Base-by-base conservation (phyloP, 2,888 invertebrate species). In the Torymus texanus region DNA sequence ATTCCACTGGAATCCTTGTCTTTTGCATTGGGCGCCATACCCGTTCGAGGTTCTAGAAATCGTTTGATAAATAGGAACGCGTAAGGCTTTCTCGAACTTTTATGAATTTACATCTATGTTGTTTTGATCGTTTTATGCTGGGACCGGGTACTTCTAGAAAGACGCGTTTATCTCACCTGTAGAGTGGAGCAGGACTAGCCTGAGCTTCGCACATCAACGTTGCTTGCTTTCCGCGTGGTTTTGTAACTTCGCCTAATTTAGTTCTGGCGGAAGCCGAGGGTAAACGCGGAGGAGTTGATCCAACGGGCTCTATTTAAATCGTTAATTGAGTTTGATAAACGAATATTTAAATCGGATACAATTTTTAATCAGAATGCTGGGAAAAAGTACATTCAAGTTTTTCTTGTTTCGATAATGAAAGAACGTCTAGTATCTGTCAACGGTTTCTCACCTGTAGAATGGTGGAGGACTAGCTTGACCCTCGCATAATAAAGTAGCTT, bases 141-240 rank as follows among this genome's bases (percentile, higher is more conserved):
- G 81, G 78, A 81, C 61, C 21, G 71, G 78, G 80, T 75, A 55
- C 18, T 24, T 24, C 3, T 24, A 21, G 13, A 1, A 21, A 61
- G 18, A 41, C 41, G 41, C 41, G 41, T 41, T 11, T 50, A 2
- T 51, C 12, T 50, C 29, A 18, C 29, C 50, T 51, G n/a, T 18
- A n/a, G 12, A 66, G 87, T 59, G 95, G 94, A 76, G 94, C 92
- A 63, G 95, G 95, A 91, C 92, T 94, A 62, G 93, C 94, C 89
- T 95, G 95, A 83, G 94, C 95, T 90, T 94, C 94, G 90, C 95
- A 95, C 82, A 88, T 84, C 76, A 89, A 84, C 63, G 88, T 88
- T 72, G 89, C 82, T 18, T 86, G 77, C 78, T 82, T 82, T 24
- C 85, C 84, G 41, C 78, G 77, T 59, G 75, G 71, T 75, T 87